Evolutionary conservation across 2,888 invertebrate species (phyloP), one percentile per base, ranked within the genome.

Genomic region (Choristoneura rosaceana): DNA sequence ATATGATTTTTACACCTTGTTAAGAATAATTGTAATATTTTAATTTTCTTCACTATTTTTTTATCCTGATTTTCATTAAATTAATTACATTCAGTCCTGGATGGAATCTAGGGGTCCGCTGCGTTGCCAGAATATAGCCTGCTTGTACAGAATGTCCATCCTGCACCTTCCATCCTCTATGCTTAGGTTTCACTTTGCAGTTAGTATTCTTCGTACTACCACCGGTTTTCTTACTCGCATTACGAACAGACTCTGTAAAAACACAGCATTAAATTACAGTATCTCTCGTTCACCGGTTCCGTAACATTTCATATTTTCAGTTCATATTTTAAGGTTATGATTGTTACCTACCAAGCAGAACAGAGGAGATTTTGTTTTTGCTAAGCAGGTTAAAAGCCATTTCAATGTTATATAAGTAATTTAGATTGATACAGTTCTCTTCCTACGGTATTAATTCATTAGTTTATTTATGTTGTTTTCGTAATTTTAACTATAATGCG

Each of bases 121-220:
- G 98, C 0, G 96, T 95, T 0, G 93, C 97, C 73, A 98, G 82
- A 79, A 97, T 95, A 64, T 95, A 95, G 52, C 97, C 97, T 10
- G 94, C 87, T 63, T 95, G 90, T 4, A 97, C 97, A 74, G 79
- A 82, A 78, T 94, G 89, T 0, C 97, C 97, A 81, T 97, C 97
- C 79, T 96, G 96, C n/a, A 95, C 95, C 80, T 96, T 96, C 95
- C 96, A 96, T 0, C 97, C 97, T 83, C 97, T 95, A 80, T 96
- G 97, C 84, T 98, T 97, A 0, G 97, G 96, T 80, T 95, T 95
- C 0, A 95, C 91, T 83, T 96, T 96, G 15, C 96, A 95, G 79
- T 95, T 95, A 0, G 94, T 95, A 82, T 97, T 97, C 76, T 95
- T 95, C 10, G 97, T 96, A 90, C 96, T 97, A 1, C 96, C 95